Conservation (phyloP, 1,140 invertebrate species). For the Halictus rubicundus region DNA sequence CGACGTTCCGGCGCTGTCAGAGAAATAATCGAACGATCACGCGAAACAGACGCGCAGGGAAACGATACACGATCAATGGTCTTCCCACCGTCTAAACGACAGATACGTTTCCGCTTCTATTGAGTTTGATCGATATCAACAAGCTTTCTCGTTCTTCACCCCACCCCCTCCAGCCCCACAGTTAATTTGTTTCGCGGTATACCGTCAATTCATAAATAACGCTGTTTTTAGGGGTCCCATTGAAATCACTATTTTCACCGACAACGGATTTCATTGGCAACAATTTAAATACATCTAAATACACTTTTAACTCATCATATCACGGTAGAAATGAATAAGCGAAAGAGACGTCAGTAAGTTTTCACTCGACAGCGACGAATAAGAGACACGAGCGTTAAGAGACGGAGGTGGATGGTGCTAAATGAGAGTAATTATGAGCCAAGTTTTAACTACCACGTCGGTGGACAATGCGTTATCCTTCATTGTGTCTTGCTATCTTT, state of each 20-base stretch:
- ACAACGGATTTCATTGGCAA: no score
- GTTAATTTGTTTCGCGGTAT: no score
- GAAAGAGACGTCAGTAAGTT: constrained; percentile 23
- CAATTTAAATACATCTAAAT: neutral
- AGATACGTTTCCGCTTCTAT: no score
- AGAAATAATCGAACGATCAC: constrained; percentile 54
- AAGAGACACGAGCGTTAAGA: constrained; percentile 35
- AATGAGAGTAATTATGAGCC: constrained; percentile 79
- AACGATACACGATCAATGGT: neutral
- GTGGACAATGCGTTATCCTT: constrained; percentile 78
- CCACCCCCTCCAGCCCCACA: no score
- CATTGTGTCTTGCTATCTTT: constrained; percentile 70
- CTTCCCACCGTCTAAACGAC: no score
- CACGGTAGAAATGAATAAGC: neutral
- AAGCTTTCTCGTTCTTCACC: no score
- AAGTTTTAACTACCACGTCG: constrained; percentile 78
- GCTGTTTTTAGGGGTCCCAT: no score
- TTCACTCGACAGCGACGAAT: constrained; percentile 12
- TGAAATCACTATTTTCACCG: no score
- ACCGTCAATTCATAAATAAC: no score
- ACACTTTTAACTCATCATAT: neutral
- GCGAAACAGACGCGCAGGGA: neutral
- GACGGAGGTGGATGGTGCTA: constrained; percentile 66
- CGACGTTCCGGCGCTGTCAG: constrained; percentile 28
- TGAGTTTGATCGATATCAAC: no score